Evolutionary conservation across 2,888 invertebrate species (phyloP).

Genomic region (Callosobruchus maculatus): DNA sequence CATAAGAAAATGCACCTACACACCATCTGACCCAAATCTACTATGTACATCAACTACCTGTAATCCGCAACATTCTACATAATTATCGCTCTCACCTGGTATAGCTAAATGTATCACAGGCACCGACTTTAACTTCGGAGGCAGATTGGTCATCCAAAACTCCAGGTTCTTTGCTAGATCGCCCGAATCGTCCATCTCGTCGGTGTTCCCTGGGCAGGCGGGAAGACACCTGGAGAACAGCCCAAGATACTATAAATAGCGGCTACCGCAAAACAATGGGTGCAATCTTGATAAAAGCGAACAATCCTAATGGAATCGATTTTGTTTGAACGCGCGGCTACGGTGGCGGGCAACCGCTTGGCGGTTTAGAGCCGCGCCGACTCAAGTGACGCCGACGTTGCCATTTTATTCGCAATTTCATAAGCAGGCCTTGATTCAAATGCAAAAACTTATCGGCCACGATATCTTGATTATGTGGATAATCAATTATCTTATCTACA

Average conservation of each 20-base stretch:
- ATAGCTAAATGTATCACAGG: conserved; percentile 71
- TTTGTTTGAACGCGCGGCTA: not conserved
- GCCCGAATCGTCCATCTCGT: not conserved
- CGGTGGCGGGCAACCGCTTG: not conserved
- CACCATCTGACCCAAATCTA: not conserved
- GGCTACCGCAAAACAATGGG: not conserved
- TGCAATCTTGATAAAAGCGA: not conserved
- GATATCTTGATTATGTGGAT: no score
- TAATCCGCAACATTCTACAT: not conserved
- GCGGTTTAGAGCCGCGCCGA: not conserved
- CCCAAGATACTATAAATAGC: not conserved
- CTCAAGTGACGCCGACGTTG: not conserved
- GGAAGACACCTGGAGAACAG: not conserved
- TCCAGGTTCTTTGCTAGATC: conserved; percentile 50
- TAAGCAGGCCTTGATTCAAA: not conserved
- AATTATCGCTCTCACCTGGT: conserved; percentile 58
- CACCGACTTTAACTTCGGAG: conserved; percentile 55
- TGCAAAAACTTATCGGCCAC: not conserved
- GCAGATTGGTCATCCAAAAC: conserved; percentile 69
- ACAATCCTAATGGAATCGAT: not conserved
- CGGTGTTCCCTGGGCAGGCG: not conserved
- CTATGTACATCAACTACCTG: not conserved
- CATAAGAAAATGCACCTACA: no score
- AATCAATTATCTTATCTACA: no score
- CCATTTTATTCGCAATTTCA: not conserved